phyloP scores from a whole-genome alignment of 2,797 vertebrate species.

The Lacerta bilineata region DNA sequence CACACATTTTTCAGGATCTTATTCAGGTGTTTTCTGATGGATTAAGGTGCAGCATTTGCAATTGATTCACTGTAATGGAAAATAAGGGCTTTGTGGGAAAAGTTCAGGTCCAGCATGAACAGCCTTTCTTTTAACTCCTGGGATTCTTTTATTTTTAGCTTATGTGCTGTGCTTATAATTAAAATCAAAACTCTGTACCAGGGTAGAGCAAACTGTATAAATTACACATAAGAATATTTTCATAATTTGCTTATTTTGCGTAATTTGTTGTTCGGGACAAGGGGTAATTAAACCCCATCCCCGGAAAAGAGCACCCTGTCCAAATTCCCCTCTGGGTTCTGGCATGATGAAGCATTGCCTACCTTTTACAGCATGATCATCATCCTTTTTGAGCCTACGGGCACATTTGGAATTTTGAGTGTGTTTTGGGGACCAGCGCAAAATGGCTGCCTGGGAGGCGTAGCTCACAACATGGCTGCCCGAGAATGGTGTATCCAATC shows the following conservation, averaged over 20 bases:
- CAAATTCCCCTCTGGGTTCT: background rate
- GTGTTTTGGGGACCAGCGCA: background rate
- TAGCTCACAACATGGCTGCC: background rate
- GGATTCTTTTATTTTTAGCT: background rate
- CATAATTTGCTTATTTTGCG: background rate
- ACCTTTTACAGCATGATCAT: background rate
- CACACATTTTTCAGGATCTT: conserved; percentile 27
- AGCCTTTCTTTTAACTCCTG: background rate
- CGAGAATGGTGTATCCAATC: background rate
- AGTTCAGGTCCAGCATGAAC: background rate
- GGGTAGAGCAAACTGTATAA: background rate
- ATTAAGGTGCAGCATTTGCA: background rate
- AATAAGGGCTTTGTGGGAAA: background rate
- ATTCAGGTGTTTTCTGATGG: conserved; percentile 5
- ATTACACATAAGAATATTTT: background rate
- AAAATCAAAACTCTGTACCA: background rate
- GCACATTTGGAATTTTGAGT: background rate
- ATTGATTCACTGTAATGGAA: conserved; percentile 10
- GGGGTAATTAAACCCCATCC: background rate
- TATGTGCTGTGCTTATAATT: background rate
- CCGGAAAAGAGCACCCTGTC: background rate
- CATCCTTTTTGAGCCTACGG: background rate
- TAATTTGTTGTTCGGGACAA: background rate
- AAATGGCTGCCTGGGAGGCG: background rate
- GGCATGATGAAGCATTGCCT: background rate